phyloP scores from a whole-genome alignment of 2,113 vertebrate species.

The Panthera uncia region DNA sequence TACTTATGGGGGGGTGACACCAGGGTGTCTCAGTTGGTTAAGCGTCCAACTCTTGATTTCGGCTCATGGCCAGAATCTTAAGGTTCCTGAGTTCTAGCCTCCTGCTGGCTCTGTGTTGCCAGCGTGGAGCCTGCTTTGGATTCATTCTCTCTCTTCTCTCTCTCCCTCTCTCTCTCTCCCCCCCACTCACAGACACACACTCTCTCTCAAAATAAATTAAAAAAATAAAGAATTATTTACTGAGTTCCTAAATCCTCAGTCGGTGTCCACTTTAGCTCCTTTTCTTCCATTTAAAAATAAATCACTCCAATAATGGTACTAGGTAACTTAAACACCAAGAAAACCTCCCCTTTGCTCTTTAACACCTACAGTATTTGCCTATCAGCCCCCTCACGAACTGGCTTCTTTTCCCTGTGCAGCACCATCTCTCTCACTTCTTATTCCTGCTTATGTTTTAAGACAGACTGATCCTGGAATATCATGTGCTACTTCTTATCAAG shows the following conservation, averaged over 20 bases:
- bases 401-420: background rate
- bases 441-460: background rate
- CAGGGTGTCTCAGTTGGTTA: no score
- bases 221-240: background rate
- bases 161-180: no score
- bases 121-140: no score
- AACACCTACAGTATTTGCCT: background rate
- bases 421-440: background rate
- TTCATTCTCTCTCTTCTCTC: no score
- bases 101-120: no score
- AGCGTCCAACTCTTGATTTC: no score
- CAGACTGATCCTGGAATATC: background rate
- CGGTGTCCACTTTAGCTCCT: background rate
- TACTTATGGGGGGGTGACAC: background rate
- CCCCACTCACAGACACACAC: no score
- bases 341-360: background rate
- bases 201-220: no score
- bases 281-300: background rate
- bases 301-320: background rate
- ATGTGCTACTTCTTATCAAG: background rate
- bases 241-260: background rate
- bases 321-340: background rate
- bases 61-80: no score
- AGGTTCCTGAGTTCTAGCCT: no score
- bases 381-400: background rate